A percentile compares a stretch with the other conserved stretches of the same genome.
Evolutionary conservation across 2,797 vertebrate genomes (phyloP).

Genomic region (Pitangus sulphuratus): DNA sequence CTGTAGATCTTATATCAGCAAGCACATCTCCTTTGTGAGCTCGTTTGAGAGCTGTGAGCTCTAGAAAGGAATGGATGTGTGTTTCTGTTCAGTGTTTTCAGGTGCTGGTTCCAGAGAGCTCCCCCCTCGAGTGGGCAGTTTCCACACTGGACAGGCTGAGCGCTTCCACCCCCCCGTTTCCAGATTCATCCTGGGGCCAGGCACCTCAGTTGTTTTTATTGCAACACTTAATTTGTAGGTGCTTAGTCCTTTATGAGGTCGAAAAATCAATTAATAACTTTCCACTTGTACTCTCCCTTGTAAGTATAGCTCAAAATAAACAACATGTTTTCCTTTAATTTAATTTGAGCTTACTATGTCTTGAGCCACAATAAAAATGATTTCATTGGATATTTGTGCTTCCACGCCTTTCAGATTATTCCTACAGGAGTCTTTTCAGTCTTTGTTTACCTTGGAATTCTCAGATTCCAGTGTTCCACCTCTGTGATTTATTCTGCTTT

Average conservation of each 20-base stretch:
- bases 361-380: neutral
- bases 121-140: accelerated
- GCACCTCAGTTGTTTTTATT: neutral
- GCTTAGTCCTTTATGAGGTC: neutral
- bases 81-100: neutral
- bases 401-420: neutral
- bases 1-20: neutral
- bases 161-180: accelerated
- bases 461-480: neutral
- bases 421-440: neutral
- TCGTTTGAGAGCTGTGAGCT: neutral
- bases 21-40: neutral
- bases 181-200: neutral
- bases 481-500: neutral
- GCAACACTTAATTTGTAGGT: neutral
- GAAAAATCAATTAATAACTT: neutral
- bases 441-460: neutral
- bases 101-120: neutral
- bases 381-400: neutral
- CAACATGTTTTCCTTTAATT: neutral
- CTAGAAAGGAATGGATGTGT: accelerated
- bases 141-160: neutral
- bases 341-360: neutral
- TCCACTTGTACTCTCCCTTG: neutral
- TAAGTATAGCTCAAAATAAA: neutral